Conservation (phyloP, 1,140 invertebrate species). For the Trichonephila clavata region DNA sequence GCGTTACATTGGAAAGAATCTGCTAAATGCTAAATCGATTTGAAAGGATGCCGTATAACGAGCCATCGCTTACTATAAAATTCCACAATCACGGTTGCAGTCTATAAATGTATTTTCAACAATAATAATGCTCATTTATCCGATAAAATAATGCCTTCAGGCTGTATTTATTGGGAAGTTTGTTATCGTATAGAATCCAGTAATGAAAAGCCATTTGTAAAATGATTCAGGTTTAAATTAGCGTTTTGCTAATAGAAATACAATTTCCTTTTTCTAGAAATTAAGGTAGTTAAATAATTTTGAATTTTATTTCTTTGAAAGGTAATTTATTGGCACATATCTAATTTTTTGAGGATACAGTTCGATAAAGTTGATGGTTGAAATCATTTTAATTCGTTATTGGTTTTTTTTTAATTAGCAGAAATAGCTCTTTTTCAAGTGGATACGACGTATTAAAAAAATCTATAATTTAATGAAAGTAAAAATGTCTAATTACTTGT, state of each 20-base stretch:
- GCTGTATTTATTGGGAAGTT: background rate
- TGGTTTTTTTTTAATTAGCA: background rate
- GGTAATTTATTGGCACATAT: background rate
- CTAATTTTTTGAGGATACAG: background rate
- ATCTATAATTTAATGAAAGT: no score
- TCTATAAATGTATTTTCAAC: background rate
- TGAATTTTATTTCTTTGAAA: slow-evolving; percentile 5
- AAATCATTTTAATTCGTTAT: background rate
- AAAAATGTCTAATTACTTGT: no score
- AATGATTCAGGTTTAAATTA: background rate
- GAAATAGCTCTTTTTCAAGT: no score
- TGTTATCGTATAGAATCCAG: background rate
- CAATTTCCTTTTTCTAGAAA: background rate
- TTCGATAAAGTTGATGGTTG: background rate
- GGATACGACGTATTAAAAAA: no score
- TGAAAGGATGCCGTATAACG: background rate
- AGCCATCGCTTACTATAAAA: background rate
- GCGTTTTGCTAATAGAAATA: background rate
- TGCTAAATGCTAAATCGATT: no score
- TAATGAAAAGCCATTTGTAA: slow-evolving; percentile 19
- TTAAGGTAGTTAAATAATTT: background rate
- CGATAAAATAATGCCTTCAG: background rate
- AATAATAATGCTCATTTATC: background rate
- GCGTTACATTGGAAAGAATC: no score
- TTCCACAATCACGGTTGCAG: background rate